phyloP scores from a whole-genome alignment of 2,888 invertebrate genomes.

The Oligia fasciuncula region DNA sequence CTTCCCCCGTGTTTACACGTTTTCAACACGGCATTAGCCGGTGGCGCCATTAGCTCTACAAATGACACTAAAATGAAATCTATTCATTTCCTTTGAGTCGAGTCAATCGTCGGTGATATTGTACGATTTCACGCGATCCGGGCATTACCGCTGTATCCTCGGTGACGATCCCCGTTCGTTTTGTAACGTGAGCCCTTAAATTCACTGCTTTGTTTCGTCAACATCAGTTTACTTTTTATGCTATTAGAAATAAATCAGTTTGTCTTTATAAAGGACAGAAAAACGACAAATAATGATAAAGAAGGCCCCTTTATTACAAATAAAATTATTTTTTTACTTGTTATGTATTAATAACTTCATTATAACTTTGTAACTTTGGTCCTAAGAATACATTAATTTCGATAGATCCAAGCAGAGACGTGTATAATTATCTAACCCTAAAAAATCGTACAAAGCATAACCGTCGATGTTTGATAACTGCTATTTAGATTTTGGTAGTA shows the following conservation, averaged over 20 bases:
- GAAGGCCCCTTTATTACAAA: neutral
- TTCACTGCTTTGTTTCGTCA: conserved; percentile 60
- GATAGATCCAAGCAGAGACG: neutral
- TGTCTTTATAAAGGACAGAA: neutral
- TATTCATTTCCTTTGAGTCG: conserved; percentile 89
- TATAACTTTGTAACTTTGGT: neutral
- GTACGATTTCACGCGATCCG: conserved; percentile 88
- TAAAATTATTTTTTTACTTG: neutral
- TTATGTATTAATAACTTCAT: no score
- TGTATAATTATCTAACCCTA: no score
- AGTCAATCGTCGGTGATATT: conserved; percentile 88
- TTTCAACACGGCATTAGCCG: conserved; percentile 81
- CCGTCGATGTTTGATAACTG: neutral
- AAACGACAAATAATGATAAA: neutral
- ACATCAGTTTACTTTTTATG: conserved; percentile 40
- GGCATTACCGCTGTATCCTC: conserved; percentile 81
- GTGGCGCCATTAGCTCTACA: conserved; percentile 88
- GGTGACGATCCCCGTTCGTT: conserved; percentile 68
- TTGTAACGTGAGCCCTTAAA: conserved; percentile 68
- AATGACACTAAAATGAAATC: conserved; percentile 90
- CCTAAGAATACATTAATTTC: neutral
- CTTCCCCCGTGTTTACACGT: conserved; percentile 75
- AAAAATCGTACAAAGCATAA: neutral
- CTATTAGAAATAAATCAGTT: conserved; percentile 54
- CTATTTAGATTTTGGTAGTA: neutral